Evolutionary conservation across 2,888 invertebrate species (phyloP).

Genomic region (Periphyllus acericola): DNA sequence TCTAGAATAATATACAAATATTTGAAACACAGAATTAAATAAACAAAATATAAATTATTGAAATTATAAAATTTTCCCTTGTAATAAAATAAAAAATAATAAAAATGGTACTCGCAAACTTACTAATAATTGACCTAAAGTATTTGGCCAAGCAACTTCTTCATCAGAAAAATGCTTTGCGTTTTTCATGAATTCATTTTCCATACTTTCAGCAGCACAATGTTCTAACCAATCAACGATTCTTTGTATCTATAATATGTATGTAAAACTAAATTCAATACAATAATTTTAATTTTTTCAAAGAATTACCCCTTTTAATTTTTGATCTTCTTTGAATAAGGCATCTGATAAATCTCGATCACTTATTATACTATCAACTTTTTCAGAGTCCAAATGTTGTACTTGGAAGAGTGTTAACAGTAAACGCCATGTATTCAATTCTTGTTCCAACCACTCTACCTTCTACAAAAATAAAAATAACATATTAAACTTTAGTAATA

Average conservation of each 20-base stretch:
- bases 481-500: not conserved
- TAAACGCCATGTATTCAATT: conserved; percentile 89
- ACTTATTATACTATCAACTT: conserved; percentile 68
- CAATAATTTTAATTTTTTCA: not conserved
- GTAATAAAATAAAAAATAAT: not conserved
- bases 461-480: conserved; percentile 65
- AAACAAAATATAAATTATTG: not conserved
- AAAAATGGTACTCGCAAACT: conserved; percentile 39
- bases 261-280: not conserved
- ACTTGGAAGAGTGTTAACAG: conserved; percentile 85
- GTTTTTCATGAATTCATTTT: conserved; percentile 67
- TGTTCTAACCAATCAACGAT: conserved; percentile 94
- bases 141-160: conserved; percentile 91
- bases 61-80: not conserved
- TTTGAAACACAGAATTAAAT: not conserved
- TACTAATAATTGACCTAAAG: conserved; percentile 79
- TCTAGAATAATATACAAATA: conserved; percentile 62
- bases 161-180: conserved; percentile 82
- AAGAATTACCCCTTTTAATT: conserved; percentile 68
- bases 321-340: conserved; percentile 72
- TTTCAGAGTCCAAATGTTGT: conserved; percentile 70
- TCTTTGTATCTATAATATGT: conserved; percentile 75
- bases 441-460: conserved; percentile 74
- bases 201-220: conserved; percentile 74
- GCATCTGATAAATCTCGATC: conserved; percentile 73